Conservation (phyloP, 92 coral and sea anemone genomes). For the Diadumene lineata region DNA sequence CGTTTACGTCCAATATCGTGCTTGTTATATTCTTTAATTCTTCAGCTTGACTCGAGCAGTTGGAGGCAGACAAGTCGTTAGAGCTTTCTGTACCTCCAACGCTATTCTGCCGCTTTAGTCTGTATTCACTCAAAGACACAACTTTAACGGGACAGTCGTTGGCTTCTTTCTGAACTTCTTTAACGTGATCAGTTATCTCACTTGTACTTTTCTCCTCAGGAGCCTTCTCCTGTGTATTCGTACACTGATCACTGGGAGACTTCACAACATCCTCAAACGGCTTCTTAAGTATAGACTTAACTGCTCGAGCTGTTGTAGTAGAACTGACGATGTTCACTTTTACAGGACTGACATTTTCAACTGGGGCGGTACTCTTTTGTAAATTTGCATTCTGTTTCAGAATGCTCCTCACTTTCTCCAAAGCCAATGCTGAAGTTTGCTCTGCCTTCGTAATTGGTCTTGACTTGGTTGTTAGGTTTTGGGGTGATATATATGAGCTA, state of each 20-base stretch:
- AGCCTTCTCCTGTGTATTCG: not conserved
- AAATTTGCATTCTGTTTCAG: conserved; percentile 46
- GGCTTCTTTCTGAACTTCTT: not conserved
- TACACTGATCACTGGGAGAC: not conserved
- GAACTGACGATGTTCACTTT: not conserved
- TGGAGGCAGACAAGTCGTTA: too few relatives aligned
- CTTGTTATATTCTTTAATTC: too few relatives aligned
- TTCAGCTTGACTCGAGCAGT: too few relatives aligned
- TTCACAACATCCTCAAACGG: not conserved
- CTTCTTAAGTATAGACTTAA: conserved; percentile 1
- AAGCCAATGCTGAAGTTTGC: conserved; percentile 50
- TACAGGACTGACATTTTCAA: not conserved
- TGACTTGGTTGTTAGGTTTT: not conserved
- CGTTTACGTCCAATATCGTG: too few relatives aligned
- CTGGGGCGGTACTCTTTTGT: not conserved
- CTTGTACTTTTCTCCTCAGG: not conserved
- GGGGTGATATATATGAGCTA: conserved; percentile 1
- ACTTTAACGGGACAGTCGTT: not conserved
- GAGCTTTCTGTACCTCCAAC: too few relatives aligned
- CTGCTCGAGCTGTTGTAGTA: not conserved
- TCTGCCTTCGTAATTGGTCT: conserved; percentile 49
- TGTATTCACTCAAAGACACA: conserved; percentile 13
- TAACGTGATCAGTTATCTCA: not conserved
- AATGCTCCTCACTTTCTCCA: conserved; percentile 54
- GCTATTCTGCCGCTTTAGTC: not conserved